Evolutionary conservation across 2,113 vertebrate genomes (phyloP), one percentile per base, ranked within the genome.

Genomic region (Ciconia boyciana): DNA sequence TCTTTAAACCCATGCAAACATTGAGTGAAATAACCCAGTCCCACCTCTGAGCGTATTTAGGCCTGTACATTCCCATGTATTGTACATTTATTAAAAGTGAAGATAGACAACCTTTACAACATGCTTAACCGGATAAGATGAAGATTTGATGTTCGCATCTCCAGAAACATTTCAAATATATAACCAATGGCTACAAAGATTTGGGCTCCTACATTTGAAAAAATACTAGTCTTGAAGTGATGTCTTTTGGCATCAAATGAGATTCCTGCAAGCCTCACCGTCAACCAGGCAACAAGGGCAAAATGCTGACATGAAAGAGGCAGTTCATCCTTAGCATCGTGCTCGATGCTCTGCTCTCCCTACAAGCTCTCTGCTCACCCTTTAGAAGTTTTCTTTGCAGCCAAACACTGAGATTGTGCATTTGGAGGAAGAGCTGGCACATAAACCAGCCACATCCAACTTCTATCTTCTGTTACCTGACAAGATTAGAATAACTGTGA

Each of bases 361-460:
- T 24, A 3, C 48, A 16, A 41, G 39, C 39, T 66, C 69, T 34
- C 46, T 29, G 14, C 44, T 64, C 20, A 20, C 5, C 3, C 49
- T 46, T 62, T 2, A 24, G 21, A 26, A 36, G 15, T 57, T 49
- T 16, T 39, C 69, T 83, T 66, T 34, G 62, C 32, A 51, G 18
- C 31, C 21, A 28, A 20, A 44, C 22, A 26, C 22, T 0, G 12
- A 71, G 44, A 16, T 28, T 1, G 1, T 6, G 22, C 0, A 1
- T 22, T 26, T 57, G 26, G 43, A 49, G 21, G 18, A 58, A 39
- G 22, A 79, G 57, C 57, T 26, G 32, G 25, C 49, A 46, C 54
- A 16, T 13, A 60, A 58, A 41, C 39, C 28, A 39, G 24, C 41
- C 43, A 26, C 32, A 20, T 26, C 21, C 49, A 26, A 51, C 28